These are phyloP conservation scores for Chelonia mydas DNA, from an alignment of 2,797 vertebrate genomes.

Conservation along the genomic window DNA sequence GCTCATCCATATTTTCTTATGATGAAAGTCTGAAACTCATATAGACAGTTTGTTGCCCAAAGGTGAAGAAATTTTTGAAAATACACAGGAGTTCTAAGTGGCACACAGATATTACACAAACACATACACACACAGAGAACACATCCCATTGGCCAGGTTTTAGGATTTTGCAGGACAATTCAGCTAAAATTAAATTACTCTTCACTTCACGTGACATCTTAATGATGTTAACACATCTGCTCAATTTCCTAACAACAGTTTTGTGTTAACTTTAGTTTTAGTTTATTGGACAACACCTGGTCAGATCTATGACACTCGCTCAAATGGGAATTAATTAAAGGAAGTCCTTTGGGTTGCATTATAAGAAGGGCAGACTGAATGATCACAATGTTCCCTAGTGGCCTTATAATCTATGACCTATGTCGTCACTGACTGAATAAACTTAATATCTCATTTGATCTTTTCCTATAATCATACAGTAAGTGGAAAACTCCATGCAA, in stretches of 20 bases:
- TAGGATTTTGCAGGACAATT: not conserved
- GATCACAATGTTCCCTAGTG: not conserved
- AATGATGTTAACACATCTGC: accelerated
- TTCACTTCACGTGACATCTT: not conserved
- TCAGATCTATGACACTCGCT: not conserved
- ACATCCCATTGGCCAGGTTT: not conserved
- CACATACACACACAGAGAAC: not conserved
- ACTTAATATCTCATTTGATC: not conserved
- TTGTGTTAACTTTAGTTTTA: not conserved
- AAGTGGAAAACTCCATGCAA: not conserved
- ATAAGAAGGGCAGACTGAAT: accelerated
- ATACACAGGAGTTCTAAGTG: not conserved
- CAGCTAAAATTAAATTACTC: not conserved
- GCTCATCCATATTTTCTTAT: not conserved
- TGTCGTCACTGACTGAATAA: not conserved
- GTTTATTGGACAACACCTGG: not conserved
- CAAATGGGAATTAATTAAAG: not conserved
- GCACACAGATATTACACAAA: not conserved
- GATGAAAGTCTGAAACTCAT: not conserved
- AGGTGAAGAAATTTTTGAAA: not conserved
- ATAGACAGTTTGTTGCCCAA: not conserved
- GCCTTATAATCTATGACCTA: not conserved
- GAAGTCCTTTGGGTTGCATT: not conserved
- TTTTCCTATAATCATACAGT: not conserved
- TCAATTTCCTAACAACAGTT: not conserved